These are phyloP conservation scores for Zosterops japonicus DNA, from an alignment of 2,113 vertebrate genomes.

Conservation along the genomic window DNA sequence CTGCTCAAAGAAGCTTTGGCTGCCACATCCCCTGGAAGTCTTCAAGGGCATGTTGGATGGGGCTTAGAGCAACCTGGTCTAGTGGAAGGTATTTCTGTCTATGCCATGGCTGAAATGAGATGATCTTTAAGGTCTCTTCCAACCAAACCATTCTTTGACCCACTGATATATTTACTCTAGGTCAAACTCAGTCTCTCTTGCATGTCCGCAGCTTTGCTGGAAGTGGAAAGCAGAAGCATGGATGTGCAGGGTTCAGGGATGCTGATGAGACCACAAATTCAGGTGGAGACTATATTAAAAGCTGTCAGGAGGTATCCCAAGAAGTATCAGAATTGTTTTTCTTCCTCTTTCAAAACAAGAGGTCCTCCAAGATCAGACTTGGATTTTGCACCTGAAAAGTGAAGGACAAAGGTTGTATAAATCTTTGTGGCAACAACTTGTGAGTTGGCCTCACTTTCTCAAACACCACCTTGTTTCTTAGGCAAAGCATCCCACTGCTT, in stretches of 20 bases:
- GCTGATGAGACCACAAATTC: neutral
- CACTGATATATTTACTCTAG: neutral
- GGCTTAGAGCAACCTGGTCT: neutral
- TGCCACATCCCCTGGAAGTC: neutral
- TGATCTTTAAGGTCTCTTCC: neutral
- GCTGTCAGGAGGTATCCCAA: neutral
- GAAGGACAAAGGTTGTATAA: neutral
- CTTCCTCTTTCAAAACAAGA: neutral
- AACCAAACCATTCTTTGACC: neutral
- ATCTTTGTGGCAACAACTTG: neutral
- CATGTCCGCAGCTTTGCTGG: neutral
- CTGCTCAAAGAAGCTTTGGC: neutral
- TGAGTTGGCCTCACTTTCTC: neutral
- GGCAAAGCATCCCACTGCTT: neutral
- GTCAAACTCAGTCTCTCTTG: neutral
- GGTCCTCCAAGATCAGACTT: neutral
- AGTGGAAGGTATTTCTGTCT: neutral
- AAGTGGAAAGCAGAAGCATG: neutral
- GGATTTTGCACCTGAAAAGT: neutral
- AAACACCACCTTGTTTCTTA: neutral
- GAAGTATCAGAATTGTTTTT: neutral
- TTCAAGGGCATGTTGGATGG: neutral
- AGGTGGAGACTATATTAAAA: neutral
- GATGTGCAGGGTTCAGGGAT: neutral
- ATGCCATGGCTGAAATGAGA: neutral